These are phyloP conservation scores for Hyla sarda DNA, from an alignment of 2,113 vertebrate species.

Conservation along the genomic window DNA sequence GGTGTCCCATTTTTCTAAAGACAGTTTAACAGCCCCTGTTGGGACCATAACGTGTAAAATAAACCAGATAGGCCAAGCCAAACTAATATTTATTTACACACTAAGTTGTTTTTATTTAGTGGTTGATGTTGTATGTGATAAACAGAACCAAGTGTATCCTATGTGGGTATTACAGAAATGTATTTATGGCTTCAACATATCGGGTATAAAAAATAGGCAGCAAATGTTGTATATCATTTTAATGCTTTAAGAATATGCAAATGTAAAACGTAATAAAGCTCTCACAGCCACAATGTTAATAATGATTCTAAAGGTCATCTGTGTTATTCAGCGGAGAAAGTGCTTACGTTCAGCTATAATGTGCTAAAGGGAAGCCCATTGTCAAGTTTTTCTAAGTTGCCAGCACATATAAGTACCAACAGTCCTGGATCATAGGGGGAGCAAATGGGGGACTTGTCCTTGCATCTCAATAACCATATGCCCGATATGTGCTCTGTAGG, in stretches of 20 bases:
- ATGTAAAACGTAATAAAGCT: background rate
- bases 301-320: background rate
- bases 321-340: background rate
- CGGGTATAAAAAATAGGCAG: background rate
- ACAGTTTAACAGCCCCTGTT: background rate
- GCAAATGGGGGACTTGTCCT: no score
- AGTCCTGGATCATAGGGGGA: no score
- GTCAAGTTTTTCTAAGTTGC: background rate
- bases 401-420: background rate
- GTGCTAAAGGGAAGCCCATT: background rate
- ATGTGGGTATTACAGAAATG: background rate
- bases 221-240: background rate
- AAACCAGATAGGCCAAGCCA: background rate
- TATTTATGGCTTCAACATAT: background rate
- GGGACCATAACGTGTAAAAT: slow-evolving; percentile 28
- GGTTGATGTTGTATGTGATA: background rate
- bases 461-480: no score
- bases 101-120: background rate
- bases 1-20: background rate
- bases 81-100: background rate
- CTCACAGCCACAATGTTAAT: background rate
- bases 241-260: background rate
- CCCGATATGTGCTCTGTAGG: no score
- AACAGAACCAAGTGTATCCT: background rate
- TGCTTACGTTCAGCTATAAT: background rate